A percentile compares a stretch with the other conserved stretches of the same genome.
Conservation (phyloP, 2,888 invertebrate species). For the Ptychoptera albimana region DNA sequence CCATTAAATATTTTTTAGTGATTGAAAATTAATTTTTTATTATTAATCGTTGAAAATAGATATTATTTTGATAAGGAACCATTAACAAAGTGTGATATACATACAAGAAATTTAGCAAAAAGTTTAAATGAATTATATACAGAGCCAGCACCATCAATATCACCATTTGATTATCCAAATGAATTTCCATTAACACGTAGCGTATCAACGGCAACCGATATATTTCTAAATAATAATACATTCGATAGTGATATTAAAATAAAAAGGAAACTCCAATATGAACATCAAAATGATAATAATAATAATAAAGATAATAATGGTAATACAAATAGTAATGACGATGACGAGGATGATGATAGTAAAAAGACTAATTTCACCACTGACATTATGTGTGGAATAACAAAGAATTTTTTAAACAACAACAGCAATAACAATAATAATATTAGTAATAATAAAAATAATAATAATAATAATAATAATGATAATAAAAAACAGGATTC, state of each 20-base stretch:
- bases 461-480: conserved; percentile 1
- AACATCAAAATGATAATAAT: not conserved
- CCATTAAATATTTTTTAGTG: not conserved
- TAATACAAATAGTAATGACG: not conserved
- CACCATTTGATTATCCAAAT: conserved; percentile 17
- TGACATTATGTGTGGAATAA: too few species aligned
- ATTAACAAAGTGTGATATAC: conserved; percentile 22
- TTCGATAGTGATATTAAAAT: not conserved
- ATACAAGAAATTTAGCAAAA: conserved; percentile 27
- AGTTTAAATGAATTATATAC: conserved; percentile 29
- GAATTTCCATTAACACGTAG: conserved; percentile 27
- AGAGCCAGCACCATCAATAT: conserved; percentile 16
- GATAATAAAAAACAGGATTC: not conserved
- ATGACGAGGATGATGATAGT: conserved; percentile 14
- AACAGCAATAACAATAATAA: too few species aligned
- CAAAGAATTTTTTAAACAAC: too few species aligned
- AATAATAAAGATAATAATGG: not conserved
- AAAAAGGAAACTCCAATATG: not conserved
- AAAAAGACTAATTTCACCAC: too few species aligned
- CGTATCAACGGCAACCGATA: conserved; percentile 28
- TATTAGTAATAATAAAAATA: not conserved
- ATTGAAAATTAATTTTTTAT: not conserved
- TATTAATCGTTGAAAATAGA: conserved; percentile 13
- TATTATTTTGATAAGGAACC: conserved; percentile 26
- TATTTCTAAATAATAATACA: conserved; percentile 14